Evolutionary conservation across 2,113 vertebrate genomes (phyloP).

Genomic region (Prietella phreatophila): DNA sequence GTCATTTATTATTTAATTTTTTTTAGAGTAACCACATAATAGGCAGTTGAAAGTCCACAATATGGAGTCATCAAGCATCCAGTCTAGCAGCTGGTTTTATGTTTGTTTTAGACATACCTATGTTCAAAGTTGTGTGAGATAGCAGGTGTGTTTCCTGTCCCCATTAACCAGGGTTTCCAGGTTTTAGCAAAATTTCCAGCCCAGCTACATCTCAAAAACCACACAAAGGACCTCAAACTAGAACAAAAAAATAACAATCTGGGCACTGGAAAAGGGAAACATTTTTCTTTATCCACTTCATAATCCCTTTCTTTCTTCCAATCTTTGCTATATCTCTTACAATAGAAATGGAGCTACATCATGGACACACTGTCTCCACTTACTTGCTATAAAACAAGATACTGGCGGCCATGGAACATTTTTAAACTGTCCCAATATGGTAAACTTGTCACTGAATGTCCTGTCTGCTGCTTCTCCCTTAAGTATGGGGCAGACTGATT

Average conservation of each 20-base stretch:
- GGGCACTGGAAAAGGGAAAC: neutral
- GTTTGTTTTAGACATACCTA: neutral
- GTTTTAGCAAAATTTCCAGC: neutral
- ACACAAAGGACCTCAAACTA: neutral
- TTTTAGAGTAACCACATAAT: neutral
- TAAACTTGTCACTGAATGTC: no score
- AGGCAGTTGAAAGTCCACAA: neutral
- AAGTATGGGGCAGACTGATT: neutral
- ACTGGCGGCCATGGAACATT: neutral
- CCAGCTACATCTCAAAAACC: neutral
- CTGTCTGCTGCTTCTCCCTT: neutral
- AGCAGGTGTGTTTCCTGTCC: neutral
- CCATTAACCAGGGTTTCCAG: neutral
- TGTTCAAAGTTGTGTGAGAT: neutral
- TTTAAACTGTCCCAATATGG: neutral
- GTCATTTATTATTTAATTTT: no score
- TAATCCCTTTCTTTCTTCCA: neutral
- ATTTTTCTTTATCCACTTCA: neutral
- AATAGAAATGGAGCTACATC: neutral
- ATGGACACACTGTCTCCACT: neutral
- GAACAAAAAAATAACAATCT: neutral
- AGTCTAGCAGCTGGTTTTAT: neutral
- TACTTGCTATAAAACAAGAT: neutral
- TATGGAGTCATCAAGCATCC: neutral
- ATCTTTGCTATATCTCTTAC: neutral